Base-by-base conservation (phyloP, 2,797 vertebrate species). In the Salmo trutta region DNA sequence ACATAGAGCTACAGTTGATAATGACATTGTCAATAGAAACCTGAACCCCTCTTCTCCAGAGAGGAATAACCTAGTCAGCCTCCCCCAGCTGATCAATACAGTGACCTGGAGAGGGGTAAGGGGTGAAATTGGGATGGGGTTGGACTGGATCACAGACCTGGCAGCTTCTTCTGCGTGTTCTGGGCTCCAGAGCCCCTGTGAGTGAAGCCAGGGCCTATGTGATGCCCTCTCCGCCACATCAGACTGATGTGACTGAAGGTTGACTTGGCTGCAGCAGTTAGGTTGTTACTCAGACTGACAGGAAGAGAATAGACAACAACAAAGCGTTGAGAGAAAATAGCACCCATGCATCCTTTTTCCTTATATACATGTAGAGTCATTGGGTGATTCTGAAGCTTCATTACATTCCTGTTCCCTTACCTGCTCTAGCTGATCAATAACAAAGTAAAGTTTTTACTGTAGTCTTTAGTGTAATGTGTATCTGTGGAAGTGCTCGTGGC, bases 211-310 rank as follows among this genome's bases (percentile, higher is more conserved):
- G 27, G 16, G 24, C 21, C 1, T 24, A 21, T 31, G 31, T 6
- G 27, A 31, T 59, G 54, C 53, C 72, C 31, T 59, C 72, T 15
- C 6, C 6, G 54, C 53, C 71, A 33, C 54, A 54, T 73, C 52
- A 16, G 27, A 56, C 16, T 24, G 24, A 24, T 24, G 24, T 24
- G 24, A 24, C 54, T 73, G 53, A 56, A 73, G 54, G 72, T 59
- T 36, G 27, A 19, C 72, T 59, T 73, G 53, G 72, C 72, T 31
- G 27, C 53, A 59, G 72, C 1, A n/a, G 52, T 47, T 12, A 47
- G 41, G 41, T 62, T 54, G 62, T 73, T 73, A 73, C 52, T 73
- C 72, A 59, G 53, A 17, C 53, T 73, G 72, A 73, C 72, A 73
- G 31, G 54, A 59, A 73, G 17, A 59, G 72, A 73, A 73, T 4